Evolutionary conservation across 2,888 invertebrate genomes (phyloP), one percentile per base, ranked within the genome.

Genomic region (Latheticus oryzae): DNA sequence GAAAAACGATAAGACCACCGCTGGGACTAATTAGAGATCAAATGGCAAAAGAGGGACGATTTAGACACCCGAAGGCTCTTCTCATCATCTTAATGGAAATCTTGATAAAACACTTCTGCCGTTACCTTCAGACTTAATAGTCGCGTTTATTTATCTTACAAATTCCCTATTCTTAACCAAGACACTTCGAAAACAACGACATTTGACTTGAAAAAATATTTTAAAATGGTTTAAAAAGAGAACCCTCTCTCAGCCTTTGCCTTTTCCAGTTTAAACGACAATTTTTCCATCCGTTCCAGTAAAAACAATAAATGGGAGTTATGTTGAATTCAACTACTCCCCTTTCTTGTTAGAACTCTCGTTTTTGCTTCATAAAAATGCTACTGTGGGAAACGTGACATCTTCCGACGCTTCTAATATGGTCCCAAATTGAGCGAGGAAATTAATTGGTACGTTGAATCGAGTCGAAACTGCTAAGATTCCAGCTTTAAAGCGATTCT

Each of bases 1-100:
- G 35, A 57, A 56, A 57, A 51, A 51, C 50, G 57, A 51, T 57
- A 57, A 57, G 57, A 28, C 53, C 43, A 58, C 66, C 57, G 42
- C 48, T 7, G 66, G 60, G 63, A 63, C 61, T 66, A 66, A 66
- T 66, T 62, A 62, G 60, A 58, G 60, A 64, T 63, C 61, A 63
- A 63, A 63, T 64, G 32, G 60, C 57, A 54, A 48, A 60, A 47
- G 38, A 45, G 43, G 21, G 48, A 51, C 43, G 48, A 42, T 52
- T 51, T 52, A 47, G 53, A 53, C 40, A 57, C 61, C 63, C 62
- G 42, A 51, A 61, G 58, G 54, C 57, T 52, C 56, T 59, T 58
- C 61, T 58, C 58, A 62, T 62, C 61, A 60, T 61, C 61, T 55
- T 58, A 62, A 65, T 65, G 58, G 61, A 62, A 60, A 64, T 62